A percentile compares a stretch with the other conserved stretches of the same genome.
Evolutionary conservation across 2,797 vertebrate genomes (phyloP).

Genomic region (Sebastes oblongus): DNA sequence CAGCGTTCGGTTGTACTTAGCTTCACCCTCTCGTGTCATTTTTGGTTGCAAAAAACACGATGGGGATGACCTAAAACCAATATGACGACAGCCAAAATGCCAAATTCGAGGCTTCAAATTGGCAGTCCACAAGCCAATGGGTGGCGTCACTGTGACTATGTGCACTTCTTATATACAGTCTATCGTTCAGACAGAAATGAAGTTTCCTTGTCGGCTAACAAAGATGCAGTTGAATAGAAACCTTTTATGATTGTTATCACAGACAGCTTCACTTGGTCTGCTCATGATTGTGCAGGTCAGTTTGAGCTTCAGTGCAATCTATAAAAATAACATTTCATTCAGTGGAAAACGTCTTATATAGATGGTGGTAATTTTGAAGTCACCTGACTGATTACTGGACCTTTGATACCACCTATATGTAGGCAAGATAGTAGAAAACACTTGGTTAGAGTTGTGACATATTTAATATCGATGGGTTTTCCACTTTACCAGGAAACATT

Average conservation of each 20-base stretch:
- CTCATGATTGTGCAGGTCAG: rapidly evolving
- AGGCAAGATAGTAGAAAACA: not conserved
- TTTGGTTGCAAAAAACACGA: too few species aligned
- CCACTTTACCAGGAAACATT: not conserved
- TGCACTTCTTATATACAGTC: too few species aligned
- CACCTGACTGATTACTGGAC: not conserved
- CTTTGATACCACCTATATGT: not conserved
- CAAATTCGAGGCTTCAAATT: too few species aligned
- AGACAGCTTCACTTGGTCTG: not conserved
- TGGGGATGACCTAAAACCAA: too few species aligned
- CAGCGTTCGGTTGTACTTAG: too few species aligned
- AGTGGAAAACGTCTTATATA: not conserved
- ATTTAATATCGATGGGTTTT: not conserved
- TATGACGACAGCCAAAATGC: too few species aligned
- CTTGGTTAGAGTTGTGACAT: not conserved
- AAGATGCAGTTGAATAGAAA: too few species aligned
- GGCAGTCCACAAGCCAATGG: too few species aligned
- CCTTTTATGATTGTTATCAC: too few species aligned
- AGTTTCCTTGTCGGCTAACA: too few species aligned
- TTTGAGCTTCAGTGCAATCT: not conserved
- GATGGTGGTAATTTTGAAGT: not conserved
- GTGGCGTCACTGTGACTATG: too few species aligned
- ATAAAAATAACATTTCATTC: not conserved
- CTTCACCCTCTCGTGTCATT: too few species aligned
- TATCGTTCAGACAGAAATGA: not conserved